Base-by-base conservation (phyloP, 1,140 invertebrate genomes). In the Glossosoma conforme region DNA sequence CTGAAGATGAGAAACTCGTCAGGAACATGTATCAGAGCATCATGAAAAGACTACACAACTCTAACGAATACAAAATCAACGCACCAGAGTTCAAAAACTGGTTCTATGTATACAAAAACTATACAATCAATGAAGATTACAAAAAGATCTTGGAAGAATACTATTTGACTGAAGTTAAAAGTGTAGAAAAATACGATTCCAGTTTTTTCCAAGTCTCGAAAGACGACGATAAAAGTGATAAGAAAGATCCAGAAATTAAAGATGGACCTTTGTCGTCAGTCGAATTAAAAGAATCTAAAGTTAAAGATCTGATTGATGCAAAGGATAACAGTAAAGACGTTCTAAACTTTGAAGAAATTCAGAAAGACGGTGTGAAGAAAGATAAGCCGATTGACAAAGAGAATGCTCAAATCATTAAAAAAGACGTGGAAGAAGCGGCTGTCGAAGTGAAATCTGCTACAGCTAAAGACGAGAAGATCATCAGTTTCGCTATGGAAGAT, bases 101-200 rank as follows among this genome's bases (percentile, higher is more conserved):
- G 70, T 77, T 83, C 58, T 83, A 83, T 53, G 74, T 82, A 32
- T 82, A 82, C 59, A 79, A 79, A 58, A 82, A 82, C 45, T 75
- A 78, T 56, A 76, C 77, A 0, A 75, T 79, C 2, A 70, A 77
- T 45, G 73, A 80, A 30, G 74, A 78, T 18, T 82, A 76, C 44
- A 79, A 76, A 58, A 67, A 75, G 54, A 66, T 79, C 42, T 60
- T 83, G 18, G 65, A 72, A 62, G 71, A 78, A 38, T 72, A 77
- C 60, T 82, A 81, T 55, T 66, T 76, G 11, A 81, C 78, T 25
- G 77, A 81, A 24, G 78, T 83, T 0, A 71, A 75, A 60, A 77
- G 77, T 22, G 76, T 79, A 4, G 76, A 72, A 48, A 64, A 63
- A 36, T 70, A 75, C 46, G 65, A 72, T 21, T 65, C 64, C 28